Conservation (phyloP, 2,113 vertebrate genomes). For the Symphodus melops region DNA sequence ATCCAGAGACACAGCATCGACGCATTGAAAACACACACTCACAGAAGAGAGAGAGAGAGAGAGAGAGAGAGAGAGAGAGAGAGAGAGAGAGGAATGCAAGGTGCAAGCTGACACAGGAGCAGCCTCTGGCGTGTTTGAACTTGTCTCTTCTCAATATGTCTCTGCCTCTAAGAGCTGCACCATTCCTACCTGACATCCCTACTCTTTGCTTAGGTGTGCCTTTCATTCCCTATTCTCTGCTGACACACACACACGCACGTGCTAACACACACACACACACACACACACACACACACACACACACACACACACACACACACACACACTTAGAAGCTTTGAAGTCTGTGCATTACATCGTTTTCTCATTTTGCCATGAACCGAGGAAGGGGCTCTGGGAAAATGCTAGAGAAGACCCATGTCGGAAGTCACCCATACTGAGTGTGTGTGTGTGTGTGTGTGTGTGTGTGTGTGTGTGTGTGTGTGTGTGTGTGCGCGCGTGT, state of each 20-base stretch:
- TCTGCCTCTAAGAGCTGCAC: constrained; percentile 57
- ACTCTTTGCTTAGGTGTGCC: constrained; percentile 53
- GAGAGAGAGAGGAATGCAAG: constrained; percentile 75
- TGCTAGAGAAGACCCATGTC: constrained; percentile 47
- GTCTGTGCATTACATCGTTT: constrained; percentile 47
- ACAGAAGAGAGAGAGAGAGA: no score
- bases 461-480: constrained; percentile 9
- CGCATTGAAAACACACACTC: not conserved
- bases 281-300: no score
- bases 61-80: no score
- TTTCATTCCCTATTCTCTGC: not conserved
- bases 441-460: constrained; percentile 22
- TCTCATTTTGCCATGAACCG: constrained; percentile 57
- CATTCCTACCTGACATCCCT: constrained; percentile 71
- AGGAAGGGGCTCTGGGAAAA: constrained; percentile 62
- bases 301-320: no score
- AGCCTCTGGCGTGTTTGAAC: constrained; percentile 68
- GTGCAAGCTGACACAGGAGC: constrained; percentile 83
- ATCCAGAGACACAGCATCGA: constrained; percentile 21
- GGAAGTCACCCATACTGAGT: constrained; percentile 52
- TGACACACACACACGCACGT: constrained; percentile 18
- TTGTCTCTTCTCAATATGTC: constrained; percentile 52
- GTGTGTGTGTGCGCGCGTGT: not conserved
- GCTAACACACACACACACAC: no score
- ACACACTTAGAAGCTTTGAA: constrained; percentile 61